Conservation (phyloP, 2,888 invertebrate species). For the Ormia ochracea region DNA sequence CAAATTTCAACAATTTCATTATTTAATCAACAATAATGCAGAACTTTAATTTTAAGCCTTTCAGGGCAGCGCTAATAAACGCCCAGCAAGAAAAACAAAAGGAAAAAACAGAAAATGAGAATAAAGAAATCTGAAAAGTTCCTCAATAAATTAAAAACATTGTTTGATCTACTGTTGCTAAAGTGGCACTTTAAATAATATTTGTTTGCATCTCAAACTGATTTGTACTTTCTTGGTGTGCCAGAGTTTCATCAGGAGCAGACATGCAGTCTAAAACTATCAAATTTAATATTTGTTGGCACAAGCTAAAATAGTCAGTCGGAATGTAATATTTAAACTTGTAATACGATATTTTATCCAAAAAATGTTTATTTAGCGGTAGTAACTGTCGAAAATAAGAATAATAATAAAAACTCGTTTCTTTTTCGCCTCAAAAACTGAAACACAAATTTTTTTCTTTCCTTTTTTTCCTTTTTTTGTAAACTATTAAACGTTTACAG, state of each 20-base stretch:
- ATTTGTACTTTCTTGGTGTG: background rate
- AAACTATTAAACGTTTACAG: constrained; percentile 1
- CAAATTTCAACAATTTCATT: too few species aligned
- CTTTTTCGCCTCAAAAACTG: constrained; percentile 25
- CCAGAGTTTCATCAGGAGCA: background rate
- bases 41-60: too few species aligned
- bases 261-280: constrained; percentile 41
- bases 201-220: background rate
- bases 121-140: background rate
- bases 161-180: background rate
- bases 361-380: constrained; percentile 67
- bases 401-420: constrained; percentile 27
- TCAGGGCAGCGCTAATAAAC: too few species aligned
- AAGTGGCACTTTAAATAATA: constrained; percentile 4
- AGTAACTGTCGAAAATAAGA: constrained; percentile 49
- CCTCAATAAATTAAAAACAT: background rate
- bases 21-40: too few species aligned
- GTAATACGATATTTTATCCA: constrained; percentile 72
- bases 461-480: background rate
- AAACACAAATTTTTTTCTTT: constrained; percentile 25
- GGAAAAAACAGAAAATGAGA: too few species aligned
- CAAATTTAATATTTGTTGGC: constrained; percentile 53
- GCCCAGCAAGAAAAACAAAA: too few species aligned
- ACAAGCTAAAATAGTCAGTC: constrained; percentile 45
- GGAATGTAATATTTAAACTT: constrained; percentile 37